Base-by-base conservation (phyloP, 1,140 invertebrate species). In the Ceratosolen solmsi region DNA sequence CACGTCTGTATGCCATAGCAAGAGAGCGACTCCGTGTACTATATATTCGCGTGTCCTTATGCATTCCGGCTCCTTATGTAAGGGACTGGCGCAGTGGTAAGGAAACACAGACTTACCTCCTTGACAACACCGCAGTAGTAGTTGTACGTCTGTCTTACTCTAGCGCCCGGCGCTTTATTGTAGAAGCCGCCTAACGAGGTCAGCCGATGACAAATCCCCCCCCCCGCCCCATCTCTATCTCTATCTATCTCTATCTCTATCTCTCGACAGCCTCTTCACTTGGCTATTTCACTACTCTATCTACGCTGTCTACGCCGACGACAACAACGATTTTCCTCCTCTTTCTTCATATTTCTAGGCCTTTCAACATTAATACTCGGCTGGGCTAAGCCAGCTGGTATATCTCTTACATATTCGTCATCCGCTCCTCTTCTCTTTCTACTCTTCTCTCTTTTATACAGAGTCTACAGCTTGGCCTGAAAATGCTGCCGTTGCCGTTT, bases 121-220 rank as follows among this genome's bases (percentile, higher is more conserved):
- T 72, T 30, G 51, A 51, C 46, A 54, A 54, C 63, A 38, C 41
- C 51, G 41, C 41, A 27, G 25, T 54, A 25, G 5, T 51, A 25
- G 1, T 2, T 13, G 1, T 4, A 36, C 15, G 63, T 56, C 65
- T n/a, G 63, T 56, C 63, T 70, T 33, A 20, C 36, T 71, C 33
- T 5, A 25, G 27, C 49, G 41, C 41, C n/a, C 33, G 72, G 46
- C 41, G 41, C 27, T 76, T 70, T 65, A 81, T 70, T 81, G 80
- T 76, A 46, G 25, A 70, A 76, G 20, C n/a, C 49, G 41, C 49
- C 73, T 75, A 81, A 81, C 70, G 73, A 81, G 73, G 60, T 81
- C 73, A 73, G 33, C 63, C 60, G 63, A 81, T 81, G 80, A 81
- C 73, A 76, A 81, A 81, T 81, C 58, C 63, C 22, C 36, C 20